Conservation (phyloP, 2,888 invertebrate species). For the Athalia cordata region DNA sequence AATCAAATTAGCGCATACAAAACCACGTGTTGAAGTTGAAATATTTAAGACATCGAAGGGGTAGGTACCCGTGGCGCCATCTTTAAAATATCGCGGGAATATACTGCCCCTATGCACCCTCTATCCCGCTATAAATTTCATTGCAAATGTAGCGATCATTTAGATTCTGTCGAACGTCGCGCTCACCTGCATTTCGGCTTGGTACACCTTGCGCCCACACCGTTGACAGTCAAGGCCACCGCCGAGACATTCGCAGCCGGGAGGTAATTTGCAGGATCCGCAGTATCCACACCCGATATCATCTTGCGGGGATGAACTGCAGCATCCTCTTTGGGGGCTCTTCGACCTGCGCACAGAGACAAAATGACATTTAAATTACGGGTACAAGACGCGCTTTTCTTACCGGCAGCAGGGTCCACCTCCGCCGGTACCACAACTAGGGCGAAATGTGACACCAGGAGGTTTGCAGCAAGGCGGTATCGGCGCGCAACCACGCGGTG, state of each 20-base stretch:
- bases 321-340: constrained; percentile 52
- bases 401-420: constrained; percentile 55
- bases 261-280: constrained; percentile 51
- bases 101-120: constrained; percentile 66
- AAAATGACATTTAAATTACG: constrained; percentile 50
- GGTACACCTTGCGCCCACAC: constrained; percentile 71
- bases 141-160: neutral
- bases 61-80: constrained; percentile 8
- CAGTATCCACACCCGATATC: constrained; percentile 46
- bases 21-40: neutral
- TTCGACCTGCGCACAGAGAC: constrained; percentile 49
- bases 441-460: constrained; percentile 41
- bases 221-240: constrained; percentile 69
- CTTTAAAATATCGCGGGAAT: neutral
- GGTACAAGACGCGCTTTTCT: constrained; percentile 48
- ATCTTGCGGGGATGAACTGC: constrained; percentile 40
- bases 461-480: constrained; percentile 54
- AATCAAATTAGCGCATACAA: neutral
- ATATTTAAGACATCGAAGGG: neutral
- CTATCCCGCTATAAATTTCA: too few relatives aligned
- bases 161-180: neutral
- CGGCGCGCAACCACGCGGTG: constrained; percentile 54
- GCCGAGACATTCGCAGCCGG: constrained; percentile 66
- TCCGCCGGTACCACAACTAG: constrained; percentile 32
- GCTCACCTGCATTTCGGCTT: constrained; percentile 69